phyloP scores from a whole-genome alignment of 2,797 vertebrate genomes.

The Lagocephalus sceleratus region DNA sequence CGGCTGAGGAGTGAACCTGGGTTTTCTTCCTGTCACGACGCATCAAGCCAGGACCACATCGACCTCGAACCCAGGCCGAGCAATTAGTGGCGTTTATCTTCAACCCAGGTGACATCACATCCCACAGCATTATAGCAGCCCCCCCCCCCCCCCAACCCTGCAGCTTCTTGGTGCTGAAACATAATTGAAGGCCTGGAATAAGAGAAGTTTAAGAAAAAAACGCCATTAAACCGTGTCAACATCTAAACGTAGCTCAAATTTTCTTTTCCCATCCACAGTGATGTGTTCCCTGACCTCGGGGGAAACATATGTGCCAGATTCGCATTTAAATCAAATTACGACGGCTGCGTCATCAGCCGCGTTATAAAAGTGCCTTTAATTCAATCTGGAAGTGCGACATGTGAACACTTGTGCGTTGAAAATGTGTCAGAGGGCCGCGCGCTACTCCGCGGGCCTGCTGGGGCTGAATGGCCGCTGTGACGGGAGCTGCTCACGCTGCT shows the following conservation, averaged over 20 bases:
- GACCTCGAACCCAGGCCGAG: constrained; percentile 51
- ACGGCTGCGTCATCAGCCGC: too few species aligned
- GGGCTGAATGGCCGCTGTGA: constrained; percentile 37
- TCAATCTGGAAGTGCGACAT: too few species aligned
- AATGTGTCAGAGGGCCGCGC: constrained; percentile 7
- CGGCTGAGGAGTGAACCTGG: constrained; percentile 29
- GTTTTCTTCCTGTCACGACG: constrained; percentile 46
- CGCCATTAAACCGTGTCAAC: too few species aligned
- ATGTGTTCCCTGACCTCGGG: too few species aligned
- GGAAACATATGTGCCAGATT: too few species aligned
- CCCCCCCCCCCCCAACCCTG: constrained; percentile 58
- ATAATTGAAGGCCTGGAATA: constrained; percentile 27
- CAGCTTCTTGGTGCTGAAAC: constrained; percentile 56
- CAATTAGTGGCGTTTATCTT: constrained; percentile 74
- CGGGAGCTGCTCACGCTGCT: constrained; percentile 41
- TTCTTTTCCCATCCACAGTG: too few species aligned
- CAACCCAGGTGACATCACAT: constrained; percentile 56
- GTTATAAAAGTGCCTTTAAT: too few species aligned
- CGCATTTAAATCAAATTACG: too few species aligned
- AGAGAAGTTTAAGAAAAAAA: constrained; percentile 7
- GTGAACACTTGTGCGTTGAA: neutral
- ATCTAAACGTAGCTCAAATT: too few species aligned
- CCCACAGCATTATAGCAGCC: constrained; percentile 52
- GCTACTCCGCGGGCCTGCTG: constrained; percentile 23
- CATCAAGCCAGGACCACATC: constrained; percentile 45